Base-by-base conservation (phyloP, 2,888 invertebrate genomes). In the Caenorhabditis doughertyi region DNA sequence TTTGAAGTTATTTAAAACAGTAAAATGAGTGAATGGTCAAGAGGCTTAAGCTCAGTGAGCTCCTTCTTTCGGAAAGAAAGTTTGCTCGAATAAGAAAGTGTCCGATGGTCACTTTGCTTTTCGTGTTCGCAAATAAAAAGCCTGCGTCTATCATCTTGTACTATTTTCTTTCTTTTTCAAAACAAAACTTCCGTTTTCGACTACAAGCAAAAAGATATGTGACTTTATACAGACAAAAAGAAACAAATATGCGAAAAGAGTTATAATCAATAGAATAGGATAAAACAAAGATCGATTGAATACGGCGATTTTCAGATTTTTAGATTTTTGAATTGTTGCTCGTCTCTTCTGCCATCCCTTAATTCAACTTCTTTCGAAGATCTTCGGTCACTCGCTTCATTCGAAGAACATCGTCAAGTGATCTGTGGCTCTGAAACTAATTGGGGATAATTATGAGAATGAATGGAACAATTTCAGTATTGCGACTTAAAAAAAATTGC, bases 61-160 rank as follows among this genome's bases (percentile, higher is more conserved):
- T 49, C 7, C 49, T 47, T 21, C 23, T 60, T 18, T 39, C 39
- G 39, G 58, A 8, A 16, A 11, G 32, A 58, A 44, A 70, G 32
- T 70, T 47, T 47, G 56, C 56, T 55, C 44, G n/a, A n/a, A n/a
- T n/a, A n/a, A 27, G n/a, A 55, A 68, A 71, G 58, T 71, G 71
- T 60, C 72, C 72, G 62, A 29, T 60, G 73, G 73, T 64, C 73
- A 73, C 73, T 73, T 65, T 74, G 74, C 74, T 74, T 74, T 74
- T 74, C 74, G 74, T 74, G 74, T 74, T 56, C 74, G 74, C 74
- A 74, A 74, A 74, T 35, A 74, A 35, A 18, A 29, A 65, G 51
- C 21, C 72, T 72, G 71, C 60, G 62, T 72, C 62, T 72, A 51
- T 35, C 13, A 11, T 8, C 27, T 39, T 49, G 9, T n/a, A 8